These are phyloP conservation scores for Carassius gibelio DNA, from an alignment of 2,113 vertebrate genomes.

Conservation along the genomic window DNA sequence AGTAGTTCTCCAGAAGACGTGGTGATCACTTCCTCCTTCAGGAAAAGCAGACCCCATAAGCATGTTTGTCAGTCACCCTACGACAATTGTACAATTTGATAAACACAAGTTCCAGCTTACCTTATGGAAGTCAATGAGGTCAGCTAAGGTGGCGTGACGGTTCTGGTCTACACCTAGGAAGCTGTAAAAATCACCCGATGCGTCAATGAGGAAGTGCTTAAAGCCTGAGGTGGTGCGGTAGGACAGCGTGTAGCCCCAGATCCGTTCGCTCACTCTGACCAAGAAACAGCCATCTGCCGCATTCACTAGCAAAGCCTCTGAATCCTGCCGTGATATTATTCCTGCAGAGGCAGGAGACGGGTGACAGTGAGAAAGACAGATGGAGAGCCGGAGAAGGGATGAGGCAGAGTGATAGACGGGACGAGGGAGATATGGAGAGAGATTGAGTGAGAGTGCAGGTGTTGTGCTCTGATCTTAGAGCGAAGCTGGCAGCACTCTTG, in stretches of 20 bases:
- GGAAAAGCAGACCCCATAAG: slow-evolving; percentile 40
- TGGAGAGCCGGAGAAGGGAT: slow-evolving; percentile 31
- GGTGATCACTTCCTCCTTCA: slow-evolving; percentile 85
- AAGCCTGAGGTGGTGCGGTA: slow-evolving; percentile 81
- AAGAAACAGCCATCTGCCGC: slow-evolving; percentile 82
- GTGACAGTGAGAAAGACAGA: slow-evolving; percentile 27
- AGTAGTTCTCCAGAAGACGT: slow-evolving; percentile 83
- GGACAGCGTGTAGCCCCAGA: slow-evolving; percentile 87
- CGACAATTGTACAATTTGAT: neutral
- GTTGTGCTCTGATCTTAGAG: slow-evolving; percentile 21
- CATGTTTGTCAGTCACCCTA: slow-evolving; percentile 26
- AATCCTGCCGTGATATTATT: slow-evolving; percentile 83
- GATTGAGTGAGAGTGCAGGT: slow-evolving; percentile 48
- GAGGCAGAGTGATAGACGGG: slow-evolving; percentile 41
- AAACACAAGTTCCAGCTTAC: slow-evolving; percentile 62
- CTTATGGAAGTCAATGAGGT: slow-evolving; percentile 90
- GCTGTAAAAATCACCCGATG: slow-evolving; percentile 85
- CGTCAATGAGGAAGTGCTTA: slow-evolving; percentile 88
- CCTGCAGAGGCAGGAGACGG: slow-evolving; percentile 67
- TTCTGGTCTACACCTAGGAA: slow-evolving; percentile 87
- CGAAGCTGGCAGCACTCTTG: slow-evolving; percentile 7
- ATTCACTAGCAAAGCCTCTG: slow-evolving; percentile 81
- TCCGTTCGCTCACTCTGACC: slow-evolving; percentile 86
- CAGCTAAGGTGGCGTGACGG: slow-evolving; percentile 82
- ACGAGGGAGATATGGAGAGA: slow-evolving; percentile 39